phyloP scores from a whole-genome alignment of 2,113 vertebrate genomes.

The Ciconia stormi region DNA sequence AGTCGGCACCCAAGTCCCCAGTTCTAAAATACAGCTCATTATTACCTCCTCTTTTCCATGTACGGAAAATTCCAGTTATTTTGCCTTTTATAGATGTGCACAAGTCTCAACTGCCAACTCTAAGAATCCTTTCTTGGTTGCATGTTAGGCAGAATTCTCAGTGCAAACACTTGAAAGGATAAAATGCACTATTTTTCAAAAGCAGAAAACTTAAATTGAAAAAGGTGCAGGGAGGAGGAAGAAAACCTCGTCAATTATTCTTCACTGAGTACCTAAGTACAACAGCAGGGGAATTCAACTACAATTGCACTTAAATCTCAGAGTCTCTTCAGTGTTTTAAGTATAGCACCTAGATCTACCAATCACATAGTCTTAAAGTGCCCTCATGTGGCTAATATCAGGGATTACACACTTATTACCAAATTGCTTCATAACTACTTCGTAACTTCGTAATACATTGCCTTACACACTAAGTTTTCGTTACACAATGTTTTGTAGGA shows the following conservation, averaged over 20 bases:
- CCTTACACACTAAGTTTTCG: not conserved
- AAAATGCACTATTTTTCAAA: not conserved
- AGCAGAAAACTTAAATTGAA: not conserved
- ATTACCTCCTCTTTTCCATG: not conserved
- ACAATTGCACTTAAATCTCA: not conserved
- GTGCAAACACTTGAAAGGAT: not conserved
- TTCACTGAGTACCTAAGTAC: not conserved
- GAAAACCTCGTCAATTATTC: not conserved
- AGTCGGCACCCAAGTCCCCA: not conserved
- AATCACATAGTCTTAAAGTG: not conserved
- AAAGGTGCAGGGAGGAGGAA: not conserved
- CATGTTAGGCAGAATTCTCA: not conserved
- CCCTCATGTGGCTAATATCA: conserved; percentile 60
- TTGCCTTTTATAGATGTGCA: not conserved
- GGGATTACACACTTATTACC: not conserved
- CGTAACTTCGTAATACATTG: rapidly evolving
- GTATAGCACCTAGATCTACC: not conserved
- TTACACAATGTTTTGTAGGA: not conserved
- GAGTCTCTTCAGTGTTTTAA: rapidly evolving
- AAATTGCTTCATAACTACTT: not conserved
- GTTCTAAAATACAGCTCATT: not conserved
- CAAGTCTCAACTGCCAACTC: not conserved
- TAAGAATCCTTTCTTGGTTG: not conserved
- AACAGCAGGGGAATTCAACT: not conserved
- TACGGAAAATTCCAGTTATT: not conserved